A percentile compares a stretch with the other conserved stretches of the same genome.
Conservation (phyloP, 2,113 vertebrate species). For the Xenopus laevis region DNA sequence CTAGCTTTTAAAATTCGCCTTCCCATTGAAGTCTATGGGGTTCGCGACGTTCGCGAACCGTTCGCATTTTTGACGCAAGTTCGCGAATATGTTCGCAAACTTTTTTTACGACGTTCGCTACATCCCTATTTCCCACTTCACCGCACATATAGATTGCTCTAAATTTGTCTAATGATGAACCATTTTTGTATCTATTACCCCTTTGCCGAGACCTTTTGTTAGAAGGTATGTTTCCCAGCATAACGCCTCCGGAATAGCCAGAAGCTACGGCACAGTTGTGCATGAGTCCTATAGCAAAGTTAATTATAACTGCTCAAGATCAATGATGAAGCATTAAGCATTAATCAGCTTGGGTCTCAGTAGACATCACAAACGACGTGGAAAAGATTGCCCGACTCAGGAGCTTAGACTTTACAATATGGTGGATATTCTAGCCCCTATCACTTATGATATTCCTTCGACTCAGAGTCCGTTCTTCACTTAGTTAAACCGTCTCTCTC, state of each 20-base stretch:
- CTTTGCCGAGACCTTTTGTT: background rate
- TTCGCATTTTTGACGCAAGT: too few relatives aligned
- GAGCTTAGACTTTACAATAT: background rate
- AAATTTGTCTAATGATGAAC: background rate
- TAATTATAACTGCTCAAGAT: background rate
- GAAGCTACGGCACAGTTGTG: background rate
- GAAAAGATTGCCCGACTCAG: background rate
- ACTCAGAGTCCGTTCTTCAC: background rate
- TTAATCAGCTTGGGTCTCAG: background rate
- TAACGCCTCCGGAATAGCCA: background rate
- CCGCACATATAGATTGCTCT: too few relatives aligned
- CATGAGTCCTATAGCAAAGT: slow-evolving; percentile 8
- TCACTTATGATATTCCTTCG: background rate
- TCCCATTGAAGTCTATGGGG: too few relatives aligned
- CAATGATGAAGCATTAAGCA: background rate
- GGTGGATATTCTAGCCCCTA: background rate
- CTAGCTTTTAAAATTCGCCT: too few relatives aligned
- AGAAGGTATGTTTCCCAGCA: background rate
- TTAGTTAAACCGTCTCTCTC: background rate
- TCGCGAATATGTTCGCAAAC: too few relatives aligned
- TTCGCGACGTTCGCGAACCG: too few relatives aligned
- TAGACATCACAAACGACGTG: background rate
- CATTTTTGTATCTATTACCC: background rate
- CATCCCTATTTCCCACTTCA: too few relatives aligned
- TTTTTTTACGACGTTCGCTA: too few relatives aligned